Base-by-base conservation (phyloP, 2,888 invertebrate species). In the Ariolimax columbianus region DNA sequence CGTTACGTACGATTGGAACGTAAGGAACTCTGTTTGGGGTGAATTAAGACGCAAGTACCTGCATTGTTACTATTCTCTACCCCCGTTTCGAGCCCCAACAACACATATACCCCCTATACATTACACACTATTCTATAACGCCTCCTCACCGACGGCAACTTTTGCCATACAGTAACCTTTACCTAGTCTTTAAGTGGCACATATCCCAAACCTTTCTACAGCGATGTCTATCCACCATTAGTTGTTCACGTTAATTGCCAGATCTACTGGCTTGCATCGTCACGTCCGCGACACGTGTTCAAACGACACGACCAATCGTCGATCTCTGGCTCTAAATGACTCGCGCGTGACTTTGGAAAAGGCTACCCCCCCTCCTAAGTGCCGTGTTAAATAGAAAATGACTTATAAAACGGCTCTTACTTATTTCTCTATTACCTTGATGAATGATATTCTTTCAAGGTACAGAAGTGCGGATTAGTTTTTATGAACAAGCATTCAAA, bases 241-340 rank as follows among this genome's bases (percentile, higher is more conserved):
- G n/a, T n/a, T n/a, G n/a, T 33, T 7, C 11, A 66, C 14, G 66
- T n/a, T 66, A 66, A 40, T 38, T 38, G 40, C 40, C 40, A 26
- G 4, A 19, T 51, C 7, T 33, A 51, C 17, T 3, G n/a, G 19
- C 33, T 78, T 84, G 84, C 79, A n/a, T 17, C 26, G 78, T 84
- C 84, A 84, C 84, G 78, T 84, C 43, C 84, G 38, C 23, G 23
- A 55, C 78, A 55, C 84, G 72, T 70, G 78, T 59, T 38, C 84
- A 70, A 68, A 84, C 78, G 78, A 72, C 75, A 55, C 70, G 68
- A 59, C 78, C 59, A 84, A 40, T 84, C 84, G 77, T 70, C 79
- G 68, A 55, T 43, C 68, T 70, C 63, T 14, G 0, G 26, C 30
- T 51, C 59, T 73, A 47, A n/a, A 51, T n/a, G 78, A 78, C 78